Evolutionary conservation across 1,140 invertebrate genomes (phyloP).

Genomic region (Linepithema humile): DNA sequence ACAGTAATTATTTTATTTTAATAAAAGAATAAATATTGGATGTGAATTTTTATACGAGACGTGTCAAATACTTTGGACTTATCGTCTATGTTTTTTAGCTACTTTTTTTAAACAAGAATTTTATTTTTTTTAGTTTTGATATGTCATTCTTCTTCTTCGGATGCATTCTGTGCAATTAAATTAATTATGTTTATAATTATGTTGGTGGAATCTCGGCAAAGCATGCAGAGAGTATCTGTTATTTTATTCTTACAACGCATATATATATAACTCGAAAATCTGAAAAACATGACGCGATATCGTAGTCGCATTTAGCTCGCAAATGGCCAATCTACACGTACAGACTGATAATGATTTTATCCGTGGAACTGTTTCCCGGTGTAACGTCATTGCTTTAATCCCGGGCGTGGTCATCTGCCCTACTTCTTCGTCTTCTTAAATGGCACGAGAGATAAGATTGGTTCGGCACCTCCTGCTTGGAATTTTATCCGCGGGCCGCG

Average conservation of each 20-base stretch:
- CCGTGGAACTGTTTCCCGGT: conserved; percentile 27
- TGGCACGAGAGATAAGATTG: conserved; percentile 72
- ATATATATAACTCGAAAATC: not conserved
- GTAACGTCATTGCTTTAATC: conserved; percentile 63
- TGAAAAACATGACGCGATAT: not conserved
- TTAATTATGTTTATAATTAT: too few relatives aligned
- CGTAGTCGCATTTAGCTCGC: conserved; percentile 24
- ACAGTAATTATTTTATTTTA: not conserved
- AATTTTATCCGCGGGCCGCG: conserved; percentile 70
- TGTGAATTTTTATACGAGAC: not conserved
- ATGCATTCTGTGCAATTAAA: not conserved
- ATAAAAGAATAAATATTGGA: not conserved
- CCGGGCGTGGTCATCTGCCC: conserved; percentile 71
- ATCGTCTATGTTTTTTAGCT: not conserved
- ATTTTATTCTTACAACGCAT: not conserved
- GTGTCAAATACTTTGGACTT: not conserved
- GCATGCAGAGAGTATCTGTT: not conserved
- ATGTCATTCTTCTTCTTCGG: not conserved
- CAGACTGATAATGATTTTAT: conserved; percentile 49
- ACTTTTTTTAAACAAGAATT: not conserved
- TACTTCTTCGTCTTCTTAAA: conserved; percentile 73
- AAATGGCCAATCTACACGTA: conserved; percentile 18
- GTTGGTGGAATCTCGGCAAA: not conserved
- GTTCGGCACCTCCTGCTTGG: conserved; percentile 68
- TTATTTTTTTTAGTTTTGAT: not conserved